Evolutionary conservation across 2,113 vertebrate species (phyloP), one percentile per base, ranked within the genome.

Genomic region (Lamprotornis superbus): DNA sequence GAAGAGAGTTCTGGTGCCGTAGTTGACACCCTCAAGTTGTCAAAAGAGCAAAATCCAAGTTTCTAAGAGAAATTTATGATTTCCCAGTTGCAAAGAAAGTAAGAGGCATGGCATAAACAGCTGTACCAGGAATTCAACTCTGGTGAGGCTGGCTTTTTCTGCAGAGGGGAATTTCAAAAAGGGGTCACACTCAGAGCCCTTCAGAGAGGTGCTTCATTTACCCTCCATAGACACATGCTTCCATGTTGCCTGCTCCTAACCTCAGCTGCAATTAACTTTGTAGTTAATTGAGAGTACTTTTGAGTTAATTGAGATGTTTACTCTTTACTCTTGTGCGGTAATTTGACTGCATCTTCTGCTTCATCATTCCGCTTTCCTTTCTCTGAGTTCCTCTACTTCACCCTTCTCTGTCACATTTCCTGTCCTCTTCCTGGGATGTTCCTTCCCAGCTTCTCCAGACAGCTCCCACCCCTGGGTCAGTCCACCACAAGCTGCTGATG

Each of bases 401-500:
- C 12, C 15, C 24, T 57, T 24, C 61, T 74, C 30, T 57, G 42
- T 56, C 50, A 44, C 7, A 12, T 84, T 25, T 27, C 3, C 27
- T 57, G 21, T 76, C 28, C 2, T 59, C 12, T 80, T 86, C 27
- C 50, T 31, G 9, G 27, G 18, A 2, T 47, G 19, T 7, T 86
- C 31, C 33, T 68, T 59, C 35, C 25, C 47, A 25, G 18, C 25
- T 56, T 83, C 39, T 49, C 17, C 67, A 76, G 18, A 12, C 23
- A 31, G 35, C 44, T 84, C 59, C 35, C 30, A 18, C 2, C 35
- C 2, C 0, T 15, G 47, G 2, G 15, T 70, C 57, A 57, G 10
- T 20, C 64, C 42, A 17, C 37, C 61, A 35, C 0, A 2, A 64
- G 44, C 49, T 1, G 2, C 24, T 53, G 57, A 8, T 0, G 31